Evolutionary conservation across 2,113 vertebrate species (phyloP), one percentile per base, ranked within the genome.

Genomic region (Xiphias gladius): DNA sequence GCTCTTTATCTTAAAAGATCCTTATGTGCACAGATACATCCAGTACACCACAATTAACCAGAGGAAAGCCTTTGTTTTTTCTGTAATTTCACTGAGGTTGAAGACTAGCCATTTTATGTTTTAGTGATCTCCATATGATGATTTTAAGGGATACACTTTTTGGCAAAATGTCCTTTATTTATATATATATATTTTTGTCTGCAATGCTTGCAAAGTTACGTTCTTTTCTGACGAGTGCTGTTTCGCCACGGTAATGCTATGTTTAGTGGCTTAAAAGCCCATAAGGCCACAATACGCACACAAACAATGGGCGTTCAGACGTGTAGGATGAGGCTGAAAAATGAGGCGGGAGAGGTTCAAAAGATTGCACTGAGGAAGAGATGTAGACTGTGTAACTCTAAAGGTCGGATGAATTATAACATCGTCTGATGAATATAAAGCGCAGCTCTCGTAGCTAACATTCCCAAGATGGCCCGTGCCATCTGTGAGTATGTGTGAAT

Each of bases 401-500:
- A 71, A 72, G 71, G 67, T 73, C 30, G 65, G 79, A 84, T 89
- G 77, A 90, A 85, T 85, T 91, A 91, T 80, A 79, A 83, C 68
- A 35, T 85, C 73, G 87, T 91, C 88, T 91, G 83, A 88, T 92
- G 84, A 91, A 88, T 83, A 87, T 84, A 91, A 92, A 93, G 89
- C 39, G 48, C 77, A 19, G 84, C 80, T 81, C 79, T 79, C 24
- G 12, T 66, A 37, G 73, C 74, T 69, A 91, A 95, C 90, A 94
- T 93, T 94, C 87, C 92, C 93, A 91, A 93, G 89, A 90, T 91
- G 86, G 88, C 88, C 91, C 69, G 80, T 91, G 90, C 91, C 91
- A 93, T 92, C 85, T 88, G 79, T 87, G 86, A 86, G 84, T 70
- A 55, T 75, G 80, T 86, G 88, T 89, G 84, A 86, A 86, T 71